phyloP scores from a whole-genome alignment of 2,888 invertebrate genomes.

The Trichacis sp. region DNA sequence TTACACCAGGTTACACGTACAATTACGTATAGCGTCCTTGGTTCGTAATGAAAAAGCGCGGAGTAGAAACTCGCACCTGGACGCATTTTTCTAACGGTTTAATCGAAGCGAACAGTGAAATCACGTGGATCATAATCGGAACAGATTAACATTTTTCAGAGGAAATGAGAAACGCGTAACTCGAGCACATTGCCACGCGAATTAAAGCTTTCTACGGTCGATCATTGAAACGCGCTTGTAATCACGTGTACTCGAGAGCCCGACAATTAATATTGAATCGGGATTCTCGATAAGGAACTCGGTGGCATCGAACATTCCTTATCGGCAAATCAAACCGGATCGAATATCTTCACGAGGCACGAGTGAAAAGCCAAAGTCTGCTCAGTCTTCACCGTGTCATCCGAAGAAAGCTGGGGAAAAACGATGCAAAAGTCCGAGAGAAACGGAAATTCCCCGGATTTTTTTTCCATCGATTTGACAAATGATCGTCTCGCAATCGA shows the following conservation, averaged over 20 bases:
- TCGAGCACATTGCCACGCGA: conserved; percentile 39
- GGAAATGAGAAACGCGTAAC: neutral
- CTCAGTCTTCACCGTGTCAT: neutral
- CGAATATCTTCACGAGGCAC: neutral
- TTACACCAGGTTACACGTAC: too few species aligned
- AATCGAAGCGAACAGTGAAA: conserved; percentile 4
- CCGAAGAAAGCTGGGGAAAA: neutral
- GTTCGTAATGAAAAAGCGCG: neutral
- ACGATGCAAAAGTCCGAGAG: neutral
- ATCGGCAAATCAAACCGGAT: conserved; percentile 3
- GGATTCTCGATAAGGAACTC: conserved; percentile 3
- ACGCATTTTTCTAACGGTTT: neutral
- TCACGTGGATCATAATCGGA: conserved; percentile 4
- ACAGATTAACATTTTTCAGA: neutral
- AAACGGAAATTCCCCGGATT: neutral
- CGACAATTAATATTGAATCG: conserved; percentile 2
- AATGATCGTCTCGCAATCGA: neutral
- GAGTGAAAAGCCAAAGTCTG: conserved; percentile 4
- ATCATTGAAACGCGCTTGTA: conserved; percentile 31
- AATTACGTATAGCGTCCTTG: neutral
- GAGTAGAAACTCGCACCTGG: neutral
- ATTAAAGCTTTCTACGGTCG: conserved; percentile 52
- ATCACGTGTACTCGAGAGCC: neutral
- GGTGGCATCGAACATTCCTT: conserved; percentile 1
- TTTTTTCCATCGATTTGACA: neutral